Evolutionary conservation across 2,888 invertebrate species (phyloP).

Genomic region (Noctua janthe): DNA sequence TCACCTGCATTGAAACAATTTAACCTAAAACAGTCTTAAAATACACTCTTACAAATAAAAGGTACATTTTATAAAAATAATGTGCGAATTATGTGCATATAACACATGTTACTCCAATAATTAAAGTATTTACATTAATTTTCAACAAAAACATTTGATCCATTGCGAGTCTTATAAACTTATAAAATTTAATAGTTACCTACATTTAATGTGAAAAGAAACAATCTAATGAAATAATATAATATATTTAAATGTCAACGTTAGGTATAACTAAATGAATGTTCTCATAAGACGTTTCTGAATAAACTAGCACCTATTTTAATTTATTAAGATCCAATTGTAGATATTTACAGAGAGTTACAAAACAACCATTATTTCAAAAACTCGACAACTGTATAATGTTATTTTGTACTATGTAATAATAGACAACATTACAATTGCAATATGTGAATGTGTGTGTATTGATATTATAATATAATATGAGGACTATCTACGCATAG

Average conservation of each 20-base stretch:
- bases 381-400: conserved; percentile 68
- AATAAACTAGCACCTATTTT: conserved; percentile 84
- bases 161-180: conserved; percentile 69
- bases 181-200: conserved; percentile 60
- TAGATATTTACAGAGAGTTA: conserved; percentile 67
- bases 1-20: conserved; percentile 79
- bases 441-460: conserved; percentile 51
- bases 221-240: conserved; percentile 49
- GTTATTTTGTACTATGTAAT: conserved; percentile 79
- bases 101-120: conserved; percentile 65
- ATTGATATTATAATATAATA: conserved; percentile 7
- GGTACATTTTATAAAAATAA: conserved; percentile 75
- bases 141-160: conserved; percentile 70
- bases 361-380: conserved; percentile 63
- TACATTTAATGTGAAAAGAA: conserved; percentile 56
- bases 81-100: conserved; percentile 77
- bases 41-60: conserved; percentile 74
- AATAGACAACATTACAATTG: conserved; percentile 75
- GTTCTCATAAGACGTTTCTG: conserved; percentile 79
- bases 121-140: conserved; percentile 67
- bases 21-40: conserved; percentile 85
- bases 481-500: conserved; percentile 49
- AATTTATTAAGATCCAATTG: conserved; percentile 64
- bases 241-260: conserved; percentile 64
- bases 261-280: conserved; percentile 56